These are phyloP conservation scores for Diabrotica balteata DNA, from an alignment of 2,888 invertebrate genomes.

Conservation along the genomic window DNA sequence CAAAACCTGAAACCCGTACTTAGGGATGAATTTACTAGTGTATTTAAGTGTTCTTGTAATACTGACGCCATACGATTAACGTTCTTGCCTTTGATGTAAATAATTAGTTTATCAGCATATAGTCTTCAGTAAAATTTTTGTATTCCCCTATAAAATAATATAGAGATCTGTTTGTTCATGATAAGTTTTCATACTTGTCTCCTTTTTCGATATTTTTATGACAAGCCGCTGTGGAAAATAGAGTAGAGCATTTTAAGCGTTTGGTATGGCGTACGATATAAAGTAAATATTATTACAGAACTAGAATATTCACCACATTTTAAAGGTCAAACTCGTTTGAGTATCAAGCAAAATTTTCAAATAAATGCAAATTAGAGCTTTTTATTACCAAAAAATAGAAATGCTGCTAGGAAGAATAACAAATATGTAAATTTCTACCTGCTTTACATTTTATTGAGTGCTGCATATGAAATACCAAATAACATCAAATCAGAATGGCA, in stretches of 20 bases:
- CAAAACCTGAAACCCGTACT: no score
- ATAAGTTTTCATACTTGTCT: background rate
- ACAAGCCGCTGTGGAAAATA: constrained; percentile 8
- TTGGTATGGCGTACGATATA: constrained; percentile 9
- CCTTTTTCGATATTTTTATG: background rate
- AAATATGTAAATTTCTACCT: constrained; percentile 38
- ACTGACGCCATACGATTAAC: no score
- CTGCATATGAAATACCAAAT: constrained; percentile 37
- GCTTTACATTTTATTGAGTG: constrained; percentile 39
- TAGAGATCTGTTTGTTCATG: background rate
- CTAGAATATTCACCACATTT: constrained; percentile 32
- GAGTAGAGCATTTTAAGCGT: constrained; percentile 19
- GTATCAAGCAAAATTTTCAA: constrained; percentile 37
- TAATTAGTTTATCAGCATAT: no score
- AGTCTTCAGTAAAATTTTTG: no score
- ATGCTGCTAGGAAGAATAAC: constrained; percentile 32
- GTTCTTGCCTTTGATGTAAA: no score
- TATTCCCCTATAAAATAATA: background rate
- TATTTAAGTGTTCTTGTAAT: no score
- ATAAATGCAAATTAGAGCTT: constrained; percentile 40
- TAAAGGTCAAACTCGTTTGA: constrained; percentile 36
- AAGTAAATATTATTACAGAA: constrained; percentile 20
- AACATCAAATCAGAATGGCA: constrained; percentile 18
- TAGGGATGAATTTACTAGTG: no score
- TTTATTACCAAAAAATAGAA: constrained; percentile 35